Percentiles rank a stretch among this genome's conserved stretches.
Evolutionary conservation across 2,113 vertebrate genomes (phyloP).

Genomic region (Antennarius striatus): DNA sequence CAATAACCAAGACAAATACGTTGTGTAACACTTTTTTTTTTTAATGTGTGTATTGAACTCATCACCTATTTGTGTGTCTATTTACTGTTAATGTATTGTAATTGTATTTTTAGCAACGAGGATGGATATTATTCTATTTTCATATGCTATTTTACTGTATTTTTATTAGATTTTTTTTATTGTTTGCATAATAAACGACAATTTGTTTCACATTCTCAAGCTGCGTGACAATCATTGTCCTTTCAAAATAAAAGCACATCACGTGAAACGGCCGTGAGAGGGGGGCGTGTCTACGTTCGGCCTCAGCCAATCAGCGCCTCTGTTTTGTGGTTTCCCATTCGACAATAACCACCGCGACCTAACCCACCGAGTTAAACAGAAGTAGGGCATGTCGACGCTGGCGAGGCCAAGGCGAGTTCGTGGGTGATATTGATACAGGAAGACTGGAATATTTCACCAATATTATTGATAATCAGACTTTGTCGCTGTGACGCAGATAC

Average conservation of each 20-base stretch:
- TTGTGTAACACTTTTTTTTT: too few species aligned
- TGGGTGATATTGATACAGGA: not conserved
- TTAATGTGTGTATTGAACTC: too few species aligned
- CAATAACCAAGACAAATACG: too few species aligned
- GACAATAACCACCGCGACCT: constrained; percentile 67
- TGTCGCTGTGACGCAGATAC: not conserved
- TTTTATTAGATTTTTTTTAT: too few species aligned
- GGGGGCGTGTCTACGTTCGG: not conserved
- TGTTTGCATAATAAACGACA: too few species aligned
- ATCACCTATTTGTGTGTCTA: too few species aligned
- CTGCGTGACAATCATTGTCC: not conserved
- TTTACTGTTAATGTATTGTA: too few species aligned
- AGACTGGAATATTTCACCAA: not conserved
- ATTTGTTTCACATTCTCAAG: too few species aligned
- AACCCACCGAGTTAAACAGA: constrained; percentile 12
- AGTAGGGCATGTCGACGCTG: constrained; percentile 23
- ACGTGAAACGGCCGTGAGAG: constrained; percentile 66
- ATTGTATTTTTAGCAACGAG: too few species aligned
- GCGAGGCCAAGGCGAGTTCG: constrained; percentile 6
- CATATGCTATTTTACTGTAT: too few species aligned
- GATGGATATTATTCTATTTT: too few species aligned
- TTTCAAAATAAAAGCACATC: constrained; percentile 57
- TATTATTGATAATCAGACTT: not conserved
- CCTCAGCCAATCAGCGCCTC: constrained; percentile 75
- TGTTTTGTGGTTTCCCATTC: constrained; percentile 76